Evolutionary conservation across 2,797 vertebrate genomes (phyloP).

Genomic region (Silurus aristotelis): DNA sequence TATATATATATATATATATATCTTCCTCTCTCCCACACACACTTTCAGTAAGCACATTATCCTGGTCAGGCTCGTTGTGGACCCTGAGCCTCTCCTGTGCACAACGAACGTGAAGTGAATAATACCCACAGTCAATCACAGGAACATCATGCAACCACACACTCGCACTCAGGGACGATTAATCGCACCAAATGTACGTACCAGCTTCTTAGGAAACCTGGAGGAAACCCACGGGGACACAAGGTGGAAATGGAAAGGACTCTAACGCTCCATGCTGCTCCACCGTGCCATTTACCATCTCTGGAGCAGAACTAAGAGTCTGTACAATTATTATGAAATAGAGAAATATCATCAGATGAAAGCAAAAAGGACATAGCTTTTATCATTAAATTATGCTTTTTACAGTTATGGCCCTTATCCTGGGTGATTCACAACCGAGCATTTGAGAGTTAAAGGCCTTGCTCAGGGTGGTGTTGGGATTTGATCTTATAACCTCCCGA

Average conservation of each 20-base stretch:
- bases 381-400: no score
- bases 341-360: no score
- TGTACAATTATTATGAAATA: neutral
- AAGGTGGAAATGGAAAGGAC: neutral
- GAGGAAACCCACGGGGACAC: neutral
- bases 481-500: no score
- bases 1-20: no score
- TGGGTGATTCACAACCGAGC: no score
- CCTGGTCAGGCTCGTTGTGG: neutral
- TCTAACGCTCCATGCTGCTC: neutral
- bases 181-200: neutral
- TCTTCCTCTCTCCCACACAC: neutral
- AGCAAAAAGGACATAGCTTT: no score
- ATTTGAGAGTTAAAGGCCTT: no score
- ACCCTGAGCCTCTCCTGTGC: neutral
- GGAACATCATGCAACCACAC: neutral
- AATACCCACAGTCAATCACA: neutral
- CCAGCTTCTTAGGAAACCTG: neutral
- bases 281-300: neutral
- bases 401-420: no score
- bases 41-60: neutral
- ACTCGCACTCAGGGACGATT: neutral
- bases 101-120: neutral
- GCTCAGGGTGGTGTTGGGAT: no score
- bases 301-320: neutral